phyloP scores from a whole-genome alignment of 2,113 vertebrate species.

The Psephotus haematonotus region DNA sequence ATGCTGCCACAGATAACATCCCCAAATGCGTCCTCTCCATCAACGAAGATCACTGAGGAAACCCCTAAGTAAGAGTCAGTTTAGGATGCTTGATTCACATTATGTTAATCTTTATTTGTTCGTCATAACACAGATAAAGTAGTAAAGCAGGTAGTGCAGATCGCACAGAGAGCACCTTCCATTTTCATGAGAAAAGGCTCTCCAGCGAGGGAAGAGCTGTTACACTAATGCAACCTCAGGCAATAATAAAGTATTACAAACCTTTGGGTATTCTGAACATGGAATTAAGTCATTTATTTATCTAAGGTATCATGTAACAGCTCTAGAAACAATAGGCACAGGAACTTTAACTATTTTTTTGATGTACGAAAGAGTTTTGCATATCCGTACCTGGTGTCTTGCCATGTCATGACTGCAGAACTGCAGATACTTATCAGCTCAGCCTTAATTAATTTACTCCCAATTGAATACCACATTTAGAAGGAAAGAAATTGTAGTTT shows the following conservation, averaged over 20 bases:
- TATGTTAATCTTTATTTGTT: neutral
- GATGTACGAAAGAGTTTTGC: neutral
- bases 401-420: constrained; percentile 35
- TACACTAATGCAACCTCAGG: neutral
- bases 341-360: neutral
- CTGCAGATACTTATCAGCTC: constrained; percentile 54
- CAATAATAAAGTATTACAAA: neutral
- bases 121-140: neutral
- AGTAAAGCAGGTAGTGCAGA: neutral
- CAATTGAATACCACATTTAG: constrained; percentile 45
- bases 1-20: neutral
- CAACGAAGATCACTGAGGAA: neutral
- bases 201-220: neutral
- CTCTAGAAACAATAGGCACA: neutral
- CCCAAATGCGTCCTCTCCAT: neutral
- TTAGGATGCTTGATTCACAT: neutral
- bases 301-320: neutral
- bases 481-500: constrained; percentile 57
- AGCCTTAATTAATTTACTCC: constrained; percentile 63
- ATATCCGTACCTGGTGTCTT: neutral
- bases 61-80: neutral
- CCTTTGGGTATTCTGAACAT: constrained; percentile 5
- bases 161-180: neutral
- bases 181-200: neutral
- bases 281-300: constrained; percentile 47